Base-by-base conservation (phyloP, 2,797 vertebrate species). In the Scolopax rusticola region DNA sequence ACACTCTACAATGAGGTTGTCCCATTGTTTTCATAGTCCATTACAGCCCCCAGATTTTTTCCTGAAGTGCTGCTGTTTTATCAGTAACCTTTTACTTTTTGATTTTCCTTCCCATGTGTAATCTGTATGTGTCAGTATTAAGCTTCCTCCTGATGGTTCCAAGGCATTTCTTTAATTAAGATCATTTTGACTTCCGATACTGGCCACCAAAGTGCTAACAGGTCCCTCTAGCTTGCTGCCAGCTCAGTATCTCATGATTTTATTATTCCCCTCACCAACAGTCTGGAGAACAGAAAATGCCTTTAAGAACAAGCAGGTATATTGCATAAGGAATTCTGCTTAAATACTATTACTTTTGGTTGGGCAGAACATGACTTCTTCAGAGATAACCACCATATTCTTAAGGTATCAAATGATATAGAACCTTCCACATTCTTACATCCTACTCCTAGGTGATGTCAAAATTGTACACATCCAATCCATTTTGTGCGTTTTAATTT, bases 91-190 rank as follows among this genome's bases (percentile, higher is more conserved):
- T 94, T 65, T 61, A 71, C 45, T 71, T 87, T 71, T 30, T 36
- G 27, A 73, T 84, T 84, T 91, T 92, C 51, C 59, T 93, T 92
- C 70, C 74, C 60, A 90, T 82, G 74, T 45, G 21, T 77, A 77
- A 92, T 93, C 93, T 93, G 56, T 54, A 65, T 93, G 87, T 64
- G 13, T 76, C 85, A 73, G 40, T 43, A 51, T 59, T 85, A 77
- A 27, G 28, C 84, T 92, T 93, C 54, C 45, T 87, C 53, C 48
- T 64, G 61, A 48, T 68, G 83, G 20, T 87, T 92, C 84, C 67
- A 92, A 88, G 48, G 40, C 0, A 4, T 53, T 80, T 85, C 30
- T 80, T 59, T 30, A 65, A 69, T 83, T 68, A 67, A 47, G 18
- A 41, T 57, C 14, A 56, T 70, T 92, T 87, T 57, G 18, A 84